These are phyloP conservation scores for Petrocephalus zakoni DNA, from an alignment of 2,113 vertebrate species.

Conservation along the genomic window DNA sequence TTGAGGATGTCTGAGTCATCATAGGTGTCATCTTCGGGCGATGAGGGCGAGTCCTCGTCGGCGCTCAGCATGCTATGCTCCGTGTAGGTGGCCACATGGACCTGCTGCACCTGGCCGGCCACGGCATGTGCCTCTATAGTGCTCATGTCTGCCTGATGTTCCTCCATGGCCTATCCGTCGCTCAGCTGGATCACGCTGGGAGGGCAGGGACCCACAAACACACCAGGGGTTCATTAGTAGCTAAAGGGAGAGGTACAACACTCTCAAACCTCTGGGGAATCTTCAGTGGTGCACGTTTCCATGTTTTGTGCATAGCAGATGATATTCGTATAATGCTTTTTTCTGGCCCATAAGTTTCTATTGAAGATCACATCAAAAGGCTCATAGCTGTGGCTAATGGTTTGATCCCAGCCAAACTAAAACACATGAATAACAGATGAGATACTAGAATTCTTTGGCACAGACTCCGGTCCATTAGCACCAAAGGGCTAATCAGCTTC, in stretches of 20 bases:
- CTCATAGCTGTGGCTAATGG: background rate
- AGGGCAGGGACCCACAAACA: background rate
- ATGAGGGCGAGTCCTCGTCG: slow-evolving; percentile 91
- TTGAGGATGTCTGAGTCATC: slow-evolving; percentile 98
- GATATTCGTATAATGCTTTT: too few relatives aligned
- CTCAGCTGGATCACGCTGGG: slow-evolving; percentile 39
- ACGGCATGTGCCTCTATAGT: slow-evolving; percentile 93
- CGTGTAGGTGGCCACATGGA: slow-evolving; percentile 87
- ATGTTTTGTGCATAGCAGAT: background rate
- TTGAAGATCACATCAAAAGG: background rate
- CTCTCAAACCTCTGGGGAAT: background rate
- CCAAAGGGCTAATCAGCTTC: background rate
- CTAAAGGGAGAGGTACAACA: background rate
- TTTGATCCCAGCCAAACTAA: background rate
- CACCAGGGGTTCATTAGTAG: slow-evolving; percentile 15
- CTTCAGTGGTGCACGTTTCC: background rate
- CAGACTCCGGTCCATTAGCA: background rate
- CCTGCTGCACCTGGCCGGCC: slow-evolving; percentile 85
- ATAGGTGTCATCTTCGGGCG: slow-evolving; percentile 88
- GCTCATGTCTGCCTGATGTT: slow-evolving; percentile 87
- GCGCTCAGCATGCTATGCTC: slow-evolving; percentile 91
- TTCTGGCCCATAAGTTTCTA: background rate
- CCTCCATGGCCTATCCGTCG: slow-evolving; percentile 75
- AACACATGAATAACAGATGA: background rate
- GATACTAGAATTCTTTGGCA: background rate